phyloP scores from a whole-genome alignment of 1,140 invertebrate species.

The Lanistes nyassanus region DNA sequence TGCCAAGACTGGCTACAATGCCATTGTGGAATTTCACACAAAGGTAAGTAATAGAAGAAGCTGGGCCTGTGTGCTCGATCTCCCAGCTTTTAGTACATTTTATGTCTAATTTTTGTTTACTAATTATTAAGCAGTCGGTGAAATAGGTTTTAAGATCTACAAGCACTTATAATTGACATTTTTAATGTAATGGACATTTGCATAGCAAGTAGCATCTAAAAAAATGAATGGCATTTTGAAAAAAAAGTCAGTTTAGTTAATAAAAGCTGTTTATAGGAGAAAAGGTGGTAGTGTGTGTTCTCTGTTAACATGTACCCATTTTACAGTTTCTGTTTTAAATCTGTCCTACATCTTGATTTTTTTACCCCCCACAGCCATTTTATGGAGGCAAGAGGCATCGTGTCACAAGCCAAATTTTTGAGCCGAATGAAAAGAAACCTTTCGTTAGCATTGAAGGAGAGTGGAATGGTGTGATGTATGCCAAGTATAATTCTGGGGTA shows the following conservation, averaged over 20 bases:
- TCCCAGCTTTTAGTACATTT: too few species aligned
- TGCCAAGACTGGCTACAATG: constrained; percentile 70
- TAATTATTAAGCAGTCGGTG: background rate
- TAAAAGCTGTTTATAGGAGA: background rate
- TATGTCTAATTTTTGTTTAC: constrained; percentile 15
- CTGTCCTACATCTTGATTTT: background rate
- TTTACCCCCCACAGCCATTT: constrained; percentile 63
- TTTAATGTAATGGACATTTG: too few species aligned
- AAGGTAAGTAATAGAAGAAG: constrained; percentile 58
- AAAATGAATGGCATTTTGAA: too few species aligned
- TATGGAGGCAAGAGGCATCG: constrained; percentile 71
- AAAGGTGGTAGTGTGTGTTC: background rate
- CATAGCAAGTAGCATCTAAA: too few species aligned
- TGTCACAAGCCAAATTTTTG: constrained; percentile 65
- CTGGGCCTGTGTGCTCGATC: too few species aligned
- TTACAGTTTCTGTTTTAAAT: background rate
- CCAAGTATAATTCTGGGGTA: constrained; percentile 80
- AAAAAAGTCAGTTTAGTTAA: background rate
- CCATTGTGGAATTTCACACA: constrained; percentile 70
- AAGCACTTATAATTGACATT: too few species aligned
- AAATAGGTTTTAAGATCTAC: too few species aligned
- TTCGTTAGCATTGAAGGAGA: constrained; percentile 89
- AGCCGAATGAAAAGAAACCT: constrained; percentile 86
- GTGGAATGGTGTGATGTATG: constrained; percentile 96
- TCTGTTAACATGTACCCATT: background rate